phyloP scores from a whole-genome alignment of 2,888 invertebrate species.

The Seladonia tumulorum region DNA sequence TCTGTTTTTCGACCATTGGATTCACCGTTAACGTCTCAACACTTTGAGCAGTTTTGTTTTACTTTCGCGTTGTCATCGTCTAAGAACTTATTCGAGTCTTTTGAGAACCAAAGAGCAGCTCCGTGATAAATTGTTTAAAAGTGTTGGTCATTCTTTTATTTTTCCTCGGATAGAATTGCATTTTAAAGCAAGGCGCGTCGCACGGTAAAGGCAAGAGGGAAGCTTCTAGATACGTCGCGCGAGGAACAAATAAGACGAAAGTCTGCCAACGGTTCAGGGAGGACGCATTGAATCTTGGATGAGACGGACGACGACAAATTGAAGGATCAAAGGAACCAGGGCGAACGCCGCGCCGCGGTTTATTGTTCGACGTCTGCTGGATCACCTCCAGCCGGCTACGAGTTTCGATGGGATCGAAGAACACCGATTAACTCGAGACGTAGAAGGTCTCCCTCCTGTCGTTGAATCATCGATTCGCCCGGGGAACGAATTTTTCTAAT shows the following conservation, averaged over 20 bases:
- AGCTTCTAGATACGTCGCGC: conserved; percentile 26
- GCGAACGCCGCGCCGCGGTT: conserved; percentile 21
- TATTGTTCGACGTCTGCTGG: conserved; percentile 39
- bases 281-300: conserved; percentile 68
- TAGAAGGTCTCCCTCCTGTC: not conserved
- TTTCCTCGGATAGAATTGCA: not conserved
- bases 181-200: not conserved
- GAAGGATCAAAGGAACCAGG: conserved; percentile 63
- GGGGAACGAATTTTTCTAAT: not conserved
- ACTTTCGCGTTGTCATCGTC: too few species aligned
- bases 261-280: not conserved
- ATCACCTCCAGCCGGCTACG: not conserved
- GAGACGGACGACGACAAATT: conserved; percentile 67
- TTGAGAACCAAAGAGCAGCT: not conserved
- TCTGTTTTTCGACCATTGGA: not conserved
- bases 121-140: not conserved
- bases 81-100: not conserved
- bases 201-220: conserved; percentile 36
- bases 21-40: not conserved
- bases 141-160: not conserved
- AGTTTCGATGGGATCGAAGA: not conserved
- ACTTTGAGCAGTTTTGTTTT: not conserved
- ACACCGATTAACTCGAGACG: not conserved
- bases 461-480: not conserved
- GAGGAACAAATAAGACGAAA: conserved; percentile 65